Evolutionary conservation across 1,140 invertebrate species (phyloP).

Genomic region (Hetaerina americana): DNA sequence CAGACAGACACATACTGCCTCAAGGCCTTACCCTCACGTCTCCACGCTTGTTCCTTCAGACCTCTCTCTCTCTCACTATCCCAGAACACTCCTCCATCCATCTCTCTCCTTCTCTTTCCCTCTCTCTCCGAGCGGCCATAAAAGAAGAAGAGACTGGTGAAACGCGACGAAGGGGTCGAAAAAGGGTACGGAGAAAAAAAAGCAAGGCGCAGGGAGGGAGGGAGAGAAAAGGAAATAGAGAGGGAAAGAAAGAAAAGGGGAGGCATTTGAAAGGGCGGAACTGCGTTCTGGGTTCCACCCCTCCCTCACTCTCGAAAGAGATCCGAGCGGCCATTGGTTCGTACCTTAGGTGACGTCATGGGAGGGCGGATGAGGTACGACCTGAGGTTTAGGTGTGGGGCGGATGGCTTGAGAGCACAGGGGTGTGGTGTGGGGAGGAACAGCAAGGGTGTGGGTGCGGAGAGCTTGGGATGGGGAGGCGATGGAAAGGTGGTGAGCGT

Average conservation of each 20-base stretch:
- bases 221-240: too few species aligned
- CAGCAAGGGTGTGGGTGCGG: neutral
- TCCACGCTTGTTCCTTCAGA: too few species aligned
- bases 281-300: neutral
- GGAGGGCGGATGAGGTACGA: neutral
- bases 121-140: neutral
- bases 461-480: neutral
- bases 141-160: neutral
- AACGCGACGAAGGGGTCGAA: too few species aligned
- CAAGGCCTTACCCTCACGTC: too few species aligned
- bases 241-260: neutral
- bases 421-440: neutral
- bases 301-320: neutral
- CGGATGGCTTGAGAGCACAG: neutral
- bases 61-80: neutral
- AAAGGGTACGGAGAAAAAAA: too few species aligned
- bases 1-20: too few species aligned
- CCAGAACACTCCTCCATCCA: too few species aligned
- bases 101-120: neutral
- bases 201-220: too few species aligned
- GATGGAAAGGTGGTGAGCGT: neutral
- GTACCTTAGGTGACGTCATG: neutral
- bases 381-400: neutral
- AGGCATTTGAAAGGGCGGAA: neutral
- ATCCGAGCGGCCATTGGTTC: neutral